Evolutionary conservation across 2,797 vertebrate genomes (phyloP).

Genomic region (Parotocinclus haroldoi): DNA sequence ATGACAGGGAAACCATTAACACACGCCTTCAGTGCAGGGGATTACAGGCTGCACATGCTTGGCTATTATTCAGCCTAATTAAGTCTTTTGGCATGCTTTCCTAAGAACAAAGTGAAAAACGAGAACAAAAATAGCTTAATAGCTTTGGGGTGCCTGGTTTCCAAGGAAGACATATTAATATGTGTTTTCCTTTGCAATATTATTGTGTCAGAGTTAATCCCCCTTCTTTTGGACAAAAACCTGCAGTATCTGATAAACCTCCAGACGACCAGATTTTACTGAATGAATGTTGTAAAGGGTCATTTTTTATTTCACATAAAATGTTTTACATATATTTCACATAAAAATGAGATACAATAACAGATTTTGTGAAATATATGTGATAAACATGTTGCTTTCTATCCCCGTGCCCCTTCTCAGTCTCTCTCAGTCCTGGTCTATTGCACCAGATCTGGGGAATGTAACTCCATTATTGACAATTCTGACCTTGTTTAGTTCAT

Average conservation of each 20-base stretch:
- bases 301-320: too few relatives aligned
- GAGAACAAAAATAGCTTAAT: conserved; percentile 69
- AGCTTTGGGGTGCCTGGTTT: conserved; percentile 62
- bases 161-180: conserved; percentile 54
- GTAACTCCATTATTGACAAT: too few relatives aligned
- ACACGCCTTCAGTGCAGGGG: conserved; percentile 66
- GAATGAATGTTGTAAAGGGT: background rate
- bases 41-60: conserved; percentile 74
- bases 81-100: conserved; percentile 74
- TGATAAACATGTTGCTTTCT: too few relatives aligned
- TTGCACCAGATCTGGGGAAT: too few relatives aligned
- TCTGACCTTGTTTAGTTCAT: too few relatives aligned
- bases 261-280: background rate
- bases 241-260: background rate
- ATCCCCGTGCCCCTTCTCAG: too few relatives aligned
- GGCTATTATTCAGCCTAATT: conserved; percentile 80
- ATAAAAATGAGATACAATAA: too few relatives aligned
- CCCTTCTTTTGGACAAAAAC: conserved; percentile 18
- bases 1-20: conserved; percentile 81
- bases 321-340: too few relatives aligned
- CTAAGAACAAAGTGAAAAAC: conserved; percentile 71
- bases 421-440: too few relatives aligned
- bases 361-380: too few relatives aligned
- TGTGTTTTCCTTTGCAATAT: conserved; percentile 46
- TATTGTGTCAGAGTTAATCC: conserved; percentile 46